Conservation (phyloP, 2,797 vertebrate species). For the Muscicapa striata region DNA sequence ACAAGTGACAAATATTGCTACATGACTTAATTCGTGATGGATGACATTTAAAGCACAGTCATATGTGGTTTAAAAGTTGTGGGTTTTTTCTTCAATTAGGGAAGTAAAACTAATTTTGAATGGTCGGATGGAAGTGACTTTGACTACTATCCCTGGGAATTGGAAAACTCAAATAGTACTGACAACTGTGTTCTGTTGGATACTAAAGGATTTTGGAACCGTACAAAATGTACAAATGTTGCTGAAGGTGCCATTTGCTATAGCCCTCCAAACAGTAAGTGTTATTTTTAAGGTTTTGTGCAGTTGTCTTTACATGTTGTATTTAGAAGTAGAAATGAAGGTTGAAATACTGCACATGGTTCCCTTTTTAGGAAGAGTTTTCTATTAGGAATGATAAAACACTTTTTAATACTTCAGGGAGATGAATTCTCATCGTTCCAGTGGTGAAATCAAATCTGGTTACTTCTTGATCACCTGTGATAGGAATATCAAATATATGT, state of each 20-base stretch:
- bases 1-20: not conserved
- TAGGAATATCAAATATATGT: not conserved
- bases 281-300: not conserved
- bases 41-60: not conserved
- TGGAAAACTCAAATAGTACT: slow-evolving; percentile 38
- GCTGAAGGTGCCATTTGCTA: slow-evolving; percentile 92
- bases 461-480: not conserved
- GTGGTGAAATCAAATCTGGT: not conserved
- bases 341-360: not conserved
- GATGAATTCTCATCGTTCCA: not conserved
- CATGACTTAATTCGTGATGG: not conserved
- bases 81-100: slow-evolving; percentile 70
- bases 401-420: not conserved
- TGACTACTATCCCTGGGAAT: slow-evolving; percentile 75
- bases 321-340: not conserved
- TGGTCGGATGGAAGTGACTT: slow-evolving; percentile 91
- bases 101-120: slow-evolving; percentile 79
- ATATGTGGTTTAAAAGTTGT: not conserved
- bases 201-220: slow-evolving; percentile 83
- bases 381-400: not conserved
- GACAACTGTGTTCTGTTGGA: slow-evolving; percentile 84
- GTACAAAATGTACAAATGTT: slow-evolving; percentile 73
- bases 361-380: not conserved
- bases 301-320: not conserved
- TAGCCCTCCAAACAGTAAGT: slow-evolving; percentile 74